Conservation (phyloP, 2,113 vertebrate species). For the Dipodomys stephensi region DNA sequence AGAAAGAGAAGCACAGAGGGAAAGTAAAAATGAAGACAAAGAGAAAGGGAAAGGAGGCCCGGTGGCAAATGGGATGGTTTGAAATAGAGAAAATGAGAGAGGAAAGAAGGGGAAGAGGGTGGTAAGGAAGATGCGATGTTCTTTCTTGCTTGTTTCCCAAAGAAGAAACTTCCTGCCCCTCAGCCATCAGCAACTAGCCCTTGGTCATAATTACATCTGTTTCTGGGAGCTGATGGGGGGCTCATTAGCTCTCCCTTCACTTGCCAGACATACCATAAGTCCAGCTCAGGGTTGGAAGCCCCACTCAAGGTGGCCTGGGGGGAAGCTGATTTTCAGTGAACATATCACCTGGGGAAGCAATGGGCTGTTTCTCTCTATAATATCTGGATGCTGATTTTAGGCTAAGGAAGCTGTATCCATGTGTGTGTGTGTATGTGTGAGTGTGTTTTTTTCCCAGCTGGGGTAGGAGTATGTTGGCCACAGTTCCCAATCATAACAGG, state of each 20-base stretch:
- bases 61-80: neutral
- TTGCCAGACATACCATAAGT: neutral
- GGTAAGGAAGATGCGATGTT: fast-evolving
- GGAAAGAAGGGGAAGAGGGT: too few species aligned
- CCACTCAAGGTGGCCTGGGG: neutral
- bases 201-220: neutral
- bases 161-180: too few species aligned
- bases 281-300: neutral
- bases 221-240: neutral
- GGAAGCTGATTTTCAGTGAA: neutral
- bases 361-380: neutral
- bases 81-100: neutral
- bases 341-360: neutral
- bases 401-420: neutral
- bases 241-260: neutral
- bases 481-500: neutral
- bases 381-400: neutral
- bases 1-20: neutral
- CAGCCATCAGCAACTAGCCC: too few species aligned
- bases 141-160: neutral
- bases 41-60: neutral
- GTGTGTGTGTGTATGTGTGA: too few species aligned
- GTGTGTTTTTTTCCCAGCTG: neutral
- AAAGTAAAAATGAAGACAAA: neutral
- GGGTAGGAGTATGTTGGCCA: too few species aligned